Conservation (phyloP, 92 coral and sea anemone species). For the Chrysogorgia sp. region DNA sequence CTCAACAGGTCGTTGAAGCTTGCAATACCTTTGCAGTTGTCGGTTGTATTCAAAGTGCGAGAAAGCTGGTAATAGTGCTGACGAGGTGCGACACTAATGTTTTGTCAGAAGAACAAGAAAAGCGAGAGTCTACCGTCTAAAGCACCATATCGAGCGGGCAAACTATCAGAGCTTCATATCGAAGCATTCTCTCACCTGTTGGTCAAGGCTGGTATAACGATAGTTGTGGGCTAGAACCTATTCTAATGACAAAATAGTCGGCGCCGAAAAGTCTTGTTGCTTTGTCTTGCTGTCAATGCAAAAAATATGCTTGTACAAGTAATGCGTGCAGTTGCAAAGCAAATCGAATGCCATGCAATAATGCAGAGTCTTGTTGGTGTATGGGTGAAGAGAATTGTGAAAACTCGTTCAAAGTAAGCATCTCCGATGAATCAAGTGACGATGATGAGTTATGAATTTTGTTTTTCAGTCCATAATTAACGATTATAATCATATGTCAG, state of each 20-base stretch:
- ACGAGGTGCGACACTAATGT: too few relatives aligned
- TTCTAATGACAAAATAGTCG: conserved; percentile 66
- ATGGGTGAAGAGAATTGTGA: conserved; percentile 54
- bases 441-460: not conserved
- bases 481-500: not conserved
- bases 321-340: conserved; percentile 52
- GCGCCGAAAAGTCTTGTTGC: conserved; percentile 57
- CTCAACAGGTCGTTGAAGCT: not conserved
- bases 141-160: conserved; percentile 55
- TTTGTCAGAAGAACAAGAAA: too few relatives aligned
- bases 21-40: too few relatives aligned
- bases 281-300: conserved; percentile 40
- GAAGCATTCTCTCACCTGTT: conserved; percentile 47
- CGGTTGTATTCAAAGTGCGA: too few relatives aligned
- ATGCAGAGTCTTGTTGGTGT: conserved; percentile 55
- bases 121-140: conserved; percentile 57
- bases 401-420: conserved; percentile 42
- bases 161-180: conserved; percentile 63
- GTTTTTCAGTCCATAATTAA: not conserved
- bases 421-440: not conserved
- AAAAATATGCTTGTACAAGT: conserved; percentile 48
- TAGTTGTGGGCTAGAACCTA: conserved; percentile 27
- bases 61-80: too few relatives aligned
- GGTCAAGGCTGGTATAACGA: conserved; percentile 47
- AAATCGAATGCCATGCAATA: conserved; percentile 48